phyloP scores from a whole-genome alignment of 2,797 vertebrate species.

The Rhinella marina region DNA sequence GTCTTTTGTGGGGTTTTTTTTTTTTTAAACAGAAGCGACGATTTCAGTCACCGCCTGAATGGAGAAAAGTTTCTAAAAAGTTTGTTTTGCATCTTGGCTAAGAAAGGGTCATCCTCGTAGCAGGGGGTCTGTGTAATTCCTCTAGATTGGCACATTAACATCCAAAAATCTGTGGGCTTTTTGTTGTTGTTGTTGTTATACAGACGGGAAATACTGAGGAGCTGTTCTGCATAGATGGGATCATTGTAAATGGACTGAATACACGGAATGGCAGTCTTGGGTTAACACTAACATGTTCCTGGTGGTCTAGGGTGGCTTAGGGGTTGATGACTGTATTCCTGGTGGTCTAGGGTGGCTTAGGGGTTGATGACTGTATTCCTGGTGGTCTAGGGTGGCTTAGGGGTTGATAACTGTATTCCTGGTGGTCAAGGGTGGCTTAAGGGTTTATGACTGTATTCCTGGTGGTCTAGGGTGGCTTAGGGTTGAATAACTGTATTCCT shows the following conservation, averaged over 20 bases:
- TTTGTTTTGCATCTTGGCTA: not conserved
- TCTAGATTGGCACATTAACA: not conserved
- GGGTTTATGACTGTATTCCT: too few relatives aligned
- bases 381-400: not conserved
- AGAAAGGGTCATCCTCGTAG: not conserved
- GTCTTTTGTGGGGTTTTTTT: constrained; percentile 28
- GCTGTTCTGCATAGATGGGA: not conserved
- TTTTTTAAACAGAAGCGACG: constrained; percentile 67
- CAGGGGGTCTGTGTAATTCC: not conserved
- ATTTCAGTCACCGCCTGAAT: constrained; percentile 4
- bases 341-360: not conserved
- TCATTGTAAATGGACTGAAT: not conserved
- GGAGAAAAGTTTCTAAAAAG: constrained; percentile 25
- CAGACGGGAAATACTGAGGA: not conserved
- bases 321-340: not conserved
- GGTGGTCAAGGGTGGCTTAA: too few relatives aligned
- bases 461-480: not conserved
- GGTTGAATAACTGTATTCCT: not conserved
- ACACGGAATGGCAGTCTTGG: not conserved
- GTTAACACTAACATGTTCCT: not conserved
- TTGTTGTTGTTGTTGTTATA: not conserved
- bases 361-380: not conserved
- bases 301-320: not conserved
- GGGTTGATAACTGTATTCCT: not conserved
- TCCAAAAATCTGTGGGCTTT: not conserved